Evolutionary conservation across 1,140 invertebrate genomes (phyloP).

Genomic region (Nasonia giraulti): DNA sequence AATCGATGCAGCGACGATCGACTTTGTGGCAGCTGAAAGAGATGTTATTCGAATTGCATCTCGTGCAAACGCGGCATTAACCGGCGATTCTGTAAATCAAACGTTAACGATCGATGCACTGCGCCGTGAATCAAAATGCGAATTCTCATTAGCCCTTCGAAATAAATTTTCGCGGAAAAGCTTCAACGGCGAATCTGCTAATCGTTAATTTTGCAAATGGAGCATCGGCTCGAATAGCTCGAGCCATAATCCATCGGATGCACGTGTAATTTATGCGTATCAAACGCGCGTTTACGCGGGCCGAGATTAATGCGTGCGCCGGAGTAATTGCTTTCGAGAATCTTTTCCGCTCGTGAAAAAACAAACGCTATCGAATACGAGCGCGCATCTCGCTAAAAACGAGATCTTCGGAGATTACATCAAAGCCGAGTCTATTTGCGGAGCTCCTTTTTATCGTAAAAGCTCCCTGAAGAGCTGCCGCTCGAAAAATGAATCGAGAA

Average conservation of each 20-base stretch:
- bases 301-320: not conserved
- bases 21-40: not conserved
- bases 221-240: not conserved
- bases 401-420: not conserved
- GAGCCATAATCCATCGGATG: no score
- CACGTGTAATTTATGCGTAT: constrained; percentile 11
- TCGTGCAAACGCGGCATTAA: no score
- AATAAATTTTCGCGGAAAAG: not conserved
- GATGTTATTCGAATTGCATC: not conserved
- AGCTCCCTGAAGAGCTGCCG: not conserved
- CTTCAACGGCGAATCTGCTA: not conserved
- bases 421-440: not conserved
- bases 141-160: no score
- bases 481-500: not conserved
- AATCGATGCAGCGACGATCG: not conserved
- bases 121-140: no score
- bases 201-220: not conserved
- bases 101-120: no score
- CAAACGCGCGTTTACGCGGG: not conserved
- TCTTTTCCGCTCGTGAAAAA: not conserved
- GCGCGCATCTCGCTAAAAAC: no score
- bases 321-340: not conserved
- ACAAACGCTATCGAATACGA: not conserved
- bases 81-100: no score
- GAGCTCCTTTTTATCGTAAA: no score